phyloP scores from a whole-genome alignment of 1,140 invertebrate species.

The Scaptomyza montana region DNA sequence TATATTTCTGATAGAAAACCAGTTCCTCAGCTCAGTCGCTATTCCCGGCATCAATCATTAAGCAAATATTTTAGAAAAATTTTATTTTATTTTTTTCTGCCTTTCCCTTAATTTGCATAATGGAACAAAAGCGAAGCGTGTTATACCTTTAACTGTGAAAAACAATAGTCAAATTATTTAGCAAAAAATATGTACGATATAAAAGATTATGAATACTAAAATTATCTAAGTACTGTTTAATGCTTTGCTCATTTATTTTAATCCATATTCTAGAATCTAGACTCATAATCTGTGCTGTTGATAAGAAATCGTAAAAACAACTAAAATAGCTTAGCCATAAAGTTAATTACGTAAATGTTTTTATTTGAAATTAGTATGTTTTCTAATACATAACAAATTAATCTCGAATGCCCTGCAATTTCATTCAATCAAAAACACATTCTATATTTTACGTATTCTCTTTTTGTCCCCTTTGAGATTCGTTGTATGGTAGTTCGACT shows the following conservation, averaged over 20 bases:
- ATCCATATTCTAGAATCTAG: background rate
- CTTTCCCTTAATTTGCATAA: conserved; percentile 42
- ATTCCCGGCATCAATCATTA: conserved; percentile 29
- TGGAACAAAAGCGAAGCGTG: background rate
- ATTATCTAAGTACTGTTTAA: too few species aligned
- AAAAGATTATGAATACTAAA: too few species aligned
- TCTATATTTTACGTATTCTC: conserved; percentile 2
- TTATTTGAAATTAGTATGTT: too few species aligned
- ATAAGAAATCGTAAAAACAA: background rate
- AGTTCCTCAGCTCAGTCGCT: conserved; percentile 29
- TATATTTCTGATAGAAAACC: conserved; percentile 23
- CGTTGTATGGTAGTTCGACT: too few species aligned
- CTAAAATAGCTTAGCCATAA: too few species aligned
- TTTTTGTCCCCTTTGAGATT: background rate
- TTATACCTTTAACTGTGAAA: background rate
- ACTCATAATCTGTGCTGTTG: background rate
- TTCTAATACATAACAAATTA: too few species aligned
- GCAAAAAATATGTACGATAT: too few species aligned
- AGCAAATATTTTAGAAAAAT: conserved; percentile 22
- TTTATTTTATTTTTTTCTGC: conserved; percentile 10
- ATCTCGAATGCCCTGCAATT: too few species aligned
- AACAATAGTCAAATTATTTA: too few species aligned
- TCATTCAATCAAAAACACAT: too few species aligned
- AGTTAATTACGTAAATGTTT: background rate
- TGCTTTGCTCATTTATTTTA: too few species aligned